Conservation (phyloP, 1,140 invertebrate species). For the Caenorhabditis remanei region DNA sequence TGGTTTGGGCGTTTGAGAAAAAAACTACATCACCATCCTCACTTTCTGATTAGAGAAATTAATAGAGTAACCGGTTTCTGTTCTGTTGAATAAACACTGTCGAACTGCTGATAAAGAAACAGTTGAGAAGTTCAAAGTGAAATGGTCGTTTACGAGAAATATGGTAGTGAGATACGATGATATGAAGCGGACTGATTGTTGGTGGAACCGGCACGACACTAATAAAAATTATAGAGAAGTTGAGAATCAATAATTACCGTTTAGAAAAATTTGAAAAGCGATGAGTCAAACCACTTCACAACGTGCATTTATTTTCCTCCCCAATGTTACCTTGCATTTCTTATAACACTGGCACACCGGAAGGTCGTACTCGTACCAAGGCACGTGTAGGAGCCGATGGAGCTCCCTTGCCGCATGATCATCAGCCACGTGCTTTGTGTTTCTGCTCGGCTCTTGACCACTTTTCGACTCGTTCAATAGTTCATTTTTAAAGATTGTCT, state of each 20-base stretch:
- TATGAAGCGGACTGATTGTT: too few species aligned
- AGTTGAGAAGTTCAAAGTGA: too few species aligned
- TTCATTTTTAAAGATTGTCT: slow-evolving; percentile 17
- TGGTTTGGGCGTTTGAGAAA: neutral
- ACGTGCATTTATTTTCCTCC: neutral
- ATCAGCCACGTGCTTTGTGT: slow-evolving; percentile 22
- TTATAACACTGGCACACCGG: slow-evolving; percentile 40
- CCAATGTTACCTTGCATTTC: slow-evolving; percentile 38
- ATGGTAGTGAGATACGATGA: too few species aligned
- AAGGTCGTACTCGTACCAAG: slow-evolving; percentile 43
- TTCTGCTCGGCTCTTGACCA: neutral
- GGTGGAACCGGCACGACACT: too few species aligned
- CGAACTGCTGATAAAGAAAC: too few species aligned
- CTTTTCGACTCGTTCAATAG: neutral
- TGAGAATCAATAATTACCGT: too few species aligned
- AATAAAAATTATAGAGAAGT: too few species aligned
- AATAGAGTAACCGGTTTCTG: too few species aligned
- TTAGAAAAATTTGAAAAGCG: too few species aligned
- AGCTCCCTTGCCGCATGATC: slow-evolving; percentile 1
- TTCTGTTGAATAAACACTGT: too few species aligned
- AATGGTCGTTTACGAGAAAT: too few species aligned
- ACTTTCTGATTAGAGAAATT: too few species aligned
- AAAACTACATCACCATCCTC: neutral
- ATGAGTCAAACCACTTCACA: neutral
- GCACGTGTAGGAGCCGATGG: slow-evolving; percentile 20